A percentile compares a stretch with the other conserved stretches of the same genome.
Conservation (phyloP, 2,113 vertebrate genomes). For the Rhabdornis inornatus region DNA sequence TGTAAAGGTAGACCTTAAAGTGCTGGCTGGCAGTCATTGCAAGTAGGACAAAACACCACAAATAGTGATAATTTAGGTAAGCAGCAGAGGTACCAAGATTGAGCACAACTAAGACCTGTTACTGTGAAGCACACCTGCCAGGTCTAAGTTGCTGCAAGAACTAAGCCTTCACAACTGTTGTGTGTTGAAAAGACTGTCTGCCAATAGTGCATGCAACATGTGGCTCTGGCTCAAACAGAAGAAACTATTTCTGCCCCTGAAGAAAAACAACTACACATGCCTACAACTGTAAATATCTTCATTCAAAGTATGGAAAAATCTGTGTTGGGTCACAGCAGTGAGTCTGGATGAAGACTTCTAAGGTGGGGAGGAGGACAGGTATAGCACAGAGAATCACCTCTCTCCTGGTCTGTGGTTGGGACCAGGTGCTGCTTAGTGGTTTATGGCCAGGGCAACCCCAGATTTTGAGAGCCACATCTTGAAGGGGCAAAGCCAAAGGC, state of each 20-base stretch:
- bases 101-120: background rate
- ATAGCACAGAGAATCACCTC: no score
- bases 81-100: background rate
- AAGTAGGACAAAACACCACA: background rate
- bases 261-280: background rate
- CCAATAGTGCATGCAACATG: fast-evolving
- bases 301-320: background rate
- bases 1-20: background rate
- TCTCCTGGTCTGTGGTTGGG: background rate
- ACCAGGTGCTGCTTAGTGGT: background rate
- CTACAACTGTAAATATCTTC: background rate
- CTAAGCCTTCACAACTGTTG: background rate
- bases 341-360: background rate
- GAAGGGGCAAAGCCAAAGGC: background rate
- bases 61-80: background rate
- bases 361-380: background rate
- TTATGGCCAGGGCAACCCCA: background rate
- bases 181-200: background rate
- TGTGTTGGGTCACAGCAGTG: background rate
- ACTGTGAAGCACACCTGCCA: background rate
- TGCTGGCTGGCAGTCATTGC: background rate
- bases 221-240: background rate
- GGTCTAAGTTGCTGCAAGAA: background rate
- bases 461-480: background rate
- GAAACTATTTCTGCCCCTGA: background rate